Conservation (phyloP, 2,797 vertebrate species). For the Malacoctenus gilli region DNA sequence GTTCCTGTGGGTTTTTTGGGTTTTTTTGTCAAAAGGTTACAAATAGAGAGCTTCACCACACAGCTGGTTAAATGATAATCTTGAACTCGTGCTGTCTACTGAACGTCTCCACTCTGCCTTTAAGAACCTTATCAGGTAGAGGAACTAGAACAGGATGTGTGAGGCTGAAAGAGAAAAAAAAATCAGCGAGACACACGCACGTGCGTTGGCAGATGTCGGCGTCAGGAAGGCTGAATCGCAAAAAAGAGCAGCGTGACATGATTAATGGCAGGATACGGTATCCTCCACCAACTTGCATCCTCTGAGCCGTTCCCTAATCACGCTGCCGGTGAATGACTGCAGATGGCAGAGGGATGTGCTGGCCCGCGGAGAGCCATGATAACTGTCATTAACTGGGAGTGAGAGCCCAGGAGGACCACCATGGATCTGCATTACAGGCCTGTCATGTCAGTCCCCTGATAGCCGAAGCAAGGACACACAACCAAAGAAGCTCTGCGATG, state of each 20-base stretch:
- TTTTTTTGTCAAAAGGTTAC: neutral
- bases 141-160: neutral
- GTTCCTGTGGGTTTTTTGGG: no score
- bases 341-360: constrained; percentile 56
- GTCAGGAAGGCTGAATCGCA: no score
- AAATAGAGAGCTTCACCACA: neutral
- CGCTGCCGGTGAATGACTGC: constrained; percentile 49
- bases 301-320: constrained; percentile 29
- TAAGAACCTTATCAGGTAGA: no score
- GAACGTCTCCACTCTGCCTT: no score
- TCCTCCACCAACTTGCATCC: constrained; percentile 50
- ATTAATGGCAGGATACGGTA: constrained; percentile 52
- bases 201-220: constrained; percentile 22
- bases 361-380: constrained; percentile 65
- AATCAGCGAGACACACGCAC: constrained; percentile 9
- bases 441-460: constrained; percentile 41
- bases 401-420: constrained; percentile 40
- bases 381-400: constrained; percentile 72
- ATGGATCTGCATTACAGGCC: constrained; percentile 55
- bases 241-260: constrained; percentile 39
- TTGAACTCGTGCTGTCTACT: no score
- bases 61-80: neutral
- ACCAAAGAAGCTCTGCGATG: no score
- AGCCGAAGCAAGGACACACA: constrained; percentile 27
- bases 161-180: neutral